Conservation (phyloP, 2,888 invertebrate species). For the Cantharis nigra region DNA sequence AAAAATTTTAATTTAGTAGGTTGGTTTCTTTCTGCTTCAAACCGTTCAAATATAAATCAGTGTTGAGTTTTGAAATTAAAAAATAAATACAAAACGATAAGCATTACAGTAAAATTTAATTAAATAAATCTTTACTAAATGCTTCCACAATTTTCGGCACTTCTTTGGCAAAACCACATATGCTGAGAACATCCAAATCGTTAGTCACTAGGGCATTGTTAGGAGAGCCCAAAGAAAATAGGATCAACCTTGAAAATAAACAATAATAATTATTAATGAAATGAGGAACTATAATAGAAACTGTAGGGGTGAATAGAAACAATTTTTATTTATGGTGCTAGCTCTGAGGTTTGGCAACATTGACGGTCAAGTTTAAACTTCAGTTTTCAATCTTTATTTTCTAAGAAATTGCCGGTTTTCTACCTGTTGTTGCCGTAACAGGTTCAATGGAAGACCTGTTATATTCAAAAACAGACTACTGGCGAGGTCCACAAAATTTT, state of each 20-base stretch:
- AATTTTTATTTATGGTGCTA: no score
- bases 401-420: no score
- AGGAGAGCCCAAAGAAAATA: conserved; percentile 63
- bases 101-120: conserved; percentile 7
- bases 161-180: conserved; percentile 67
- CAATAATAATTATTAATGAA: conserved; percentile 4
- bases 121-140: conserved; percentile 63
- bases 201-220: conserved; percentile 58
- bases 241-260: conserved; percentile 60
- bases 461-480: no score
- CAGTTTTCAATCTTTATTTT: no score
- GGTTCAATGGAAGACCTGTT: no score
- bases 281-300: background rate
- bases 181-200: conserved; percentile 58
- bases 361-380: no score
- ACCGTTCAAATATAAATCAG: background rate
- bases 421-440: no score
- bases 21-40: no score
- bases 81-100: background rate
- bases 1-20: no score
- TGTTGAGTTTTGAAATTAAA: background rate
- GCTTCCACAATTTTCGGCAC: conserved; percentile 68
- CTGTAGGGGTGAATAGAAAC: no score
- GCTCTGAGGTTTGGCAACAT: no score
- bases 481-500: no score